Evolutionary conservation across 2,888 invertebrate species (phyloP), one percentile per base, ranked within the genome.

Genomic region (Schizotus pectinicornis): DNA sequence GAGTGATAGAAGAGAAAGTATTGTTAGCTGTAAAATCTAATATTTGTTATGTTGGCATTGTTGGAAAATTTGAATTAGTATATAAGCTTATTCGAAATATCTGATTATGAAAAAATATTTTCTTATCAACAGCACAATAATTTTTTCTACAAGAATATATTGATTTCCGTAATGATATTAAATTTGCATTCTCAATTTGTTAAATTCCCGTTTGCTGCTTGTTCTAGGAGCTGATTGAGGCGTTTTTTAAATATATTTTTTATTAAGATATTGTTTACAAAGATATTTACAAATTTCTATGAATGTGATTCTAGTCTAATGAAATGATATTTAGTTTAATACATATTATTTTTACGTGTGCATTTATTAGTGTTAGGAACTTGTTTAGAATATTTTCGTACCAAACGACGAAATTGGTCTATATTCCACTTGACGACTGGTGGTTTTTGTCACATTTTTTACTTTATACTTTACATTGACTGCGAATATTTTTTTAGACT

Each of bases 281-380:
- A 61, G 66, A 66, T 68, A 68, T 65, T 69, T 65, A 65, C 51
- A 64, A 64, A 59, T 61, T 63, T 56, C 54, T 63, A 64, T 68
- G 61, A 61, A 67, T 68, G 69, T 68, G 69, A 69, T 69, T 71
- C 69, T 71, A 71, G 71, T 71, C 71, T 68, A 62, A 64, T 66
- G 59, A 62, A 66, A 58, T 68, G 63, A 67, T 66, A 68, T 66
- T 66, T 63, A 62, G 52, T 61, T 52, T 9, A 53, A 51, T 7
- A 43, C 52, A 48, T 63, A 68, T 68, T 68, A 63, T 68, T 64
- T 66, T 65, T 68, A 66, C 64, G 67, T 66, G 65, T 71, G 64
- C 67, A 62, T 69, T 70, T 66, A 62, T 50, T 67, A 70, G 66
- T 48, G 47, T 64, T 61, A 67, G 52, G 51, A 46, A 42, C 34